These are phyloP conservation scores for Camponotus fellah DNA, from an alignment of 2,888 invertebrate genomes.

Conservation along the genomic window DNA sequence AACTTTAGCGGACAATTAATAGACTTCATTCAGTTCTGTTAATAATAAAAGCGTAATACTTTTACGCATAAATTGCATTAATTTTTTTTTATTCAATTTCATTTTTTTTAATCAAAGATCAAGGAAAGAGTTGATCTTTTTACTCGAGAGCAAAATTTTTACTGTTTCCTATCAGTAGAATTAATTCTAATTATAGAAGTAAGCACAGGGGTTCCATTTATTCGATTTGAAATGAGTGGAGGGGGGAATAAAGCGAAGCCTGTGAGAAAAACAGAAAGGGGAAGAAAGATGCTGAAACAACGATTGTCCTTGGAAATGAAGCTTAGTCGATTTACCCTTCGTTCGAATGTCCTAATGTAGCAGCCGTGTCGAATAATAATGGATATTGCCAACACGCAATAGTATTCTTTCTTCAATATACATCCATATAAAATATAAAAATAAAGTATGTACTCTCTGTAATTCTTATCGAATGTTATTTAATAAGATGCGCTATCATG, in stretches of 20 bases:
- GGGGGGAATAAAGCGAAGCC: conserved; percentile 30
- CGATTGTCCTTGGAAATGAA: conserved; percentile 58
- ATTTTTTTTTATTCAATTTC: neutral
- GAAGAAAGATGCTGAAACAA: conserved; percentile 55
- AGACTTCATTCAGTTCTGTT: conserved; percentile 48
- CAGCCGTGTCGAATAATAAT: conserved; percentile 64
- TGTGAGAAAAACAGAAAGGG: conserved; percentile 46
- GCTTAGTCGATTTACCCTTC: conserved; percentile 54
- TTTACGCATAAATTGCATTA: neutral
- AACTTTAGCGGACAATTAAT: conserved; percentile 43
- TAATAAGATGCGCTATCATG: neutral
- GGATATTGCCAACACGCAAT: conserved; percentile 34
- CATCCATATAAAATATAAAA: neutral
- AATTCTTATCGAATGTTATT: neutral
- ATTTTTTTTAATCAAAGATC: neutral
- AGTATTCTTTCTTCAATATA: neutral
- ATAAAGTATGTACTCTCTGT: neutral
- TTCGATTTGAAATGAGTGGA: conserved; percentile 50
- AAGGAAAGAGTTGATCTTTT: neutral
- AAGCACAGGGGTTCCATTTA: conserved; percentile 51
- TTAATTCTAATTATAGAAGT: conserved; percentile 56
- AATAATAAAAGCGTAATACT: conserved; percentile 29
- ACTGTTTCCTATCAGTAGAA: conserved; percentile 29
- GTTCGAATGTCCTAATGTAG: conserved; percentile 59
- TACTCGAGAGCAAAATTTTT: conserved; percentile 11